Percentiles rank a stretch among this genome's conserved stretches.
Conservation (phyloP, 2,797 vertebrate species). For the Enteromius treurensis region DNA sequence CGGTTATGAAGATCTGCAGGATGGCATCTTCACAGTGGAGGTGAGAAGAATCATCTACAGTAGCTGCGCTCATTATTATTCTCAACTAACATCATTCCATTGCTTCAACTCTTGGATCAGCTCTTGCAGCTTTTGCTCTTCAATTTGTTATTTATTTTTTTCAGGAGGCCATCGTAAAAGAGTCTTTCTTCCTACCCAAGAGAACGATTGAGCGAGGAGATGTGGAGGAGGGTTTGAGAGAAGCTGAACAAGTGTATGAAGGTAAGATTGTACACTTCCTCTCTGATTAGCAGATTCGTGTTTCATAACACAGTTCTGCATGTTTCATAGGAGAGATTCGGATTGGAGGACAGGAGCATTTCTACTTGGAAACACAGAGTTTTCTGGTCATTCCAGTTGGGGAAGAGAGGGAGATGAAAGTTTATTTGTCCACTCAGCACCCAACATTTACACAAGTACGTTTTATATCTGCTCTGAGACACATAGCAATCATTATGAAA, state of each 20-base stretch:
- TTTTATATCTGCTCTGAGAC: not conserved
- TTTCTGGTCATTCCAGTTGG: constrained; percentile 78
- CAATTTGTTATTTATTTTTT: not conserved
- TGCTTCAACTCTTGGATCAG: no score
- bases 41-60: constrained; percentile 58
- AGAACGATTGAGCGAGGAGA: constrained; percentile 70
- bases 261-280: constrained; percentile 59
- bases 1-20: constrained; percentile 73
- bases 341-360: constrained; percentile 82
- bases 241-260: constrained; percentile 69
- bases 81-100: not conserved
- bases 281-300: not conserved
- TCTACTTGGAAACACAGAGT: constrained; percentile 85
- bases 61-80: no score
- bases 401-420: constrained; percentile 77
- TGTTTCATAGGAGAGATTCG: constrained; percentile 70
- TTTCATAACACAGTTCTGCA: not conserved
- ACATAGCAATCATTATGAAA: no score
- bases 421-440: constrained; percentile 76
- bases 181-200: constrained; percentile 71
- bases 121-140: no score
- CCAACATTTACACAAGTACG: constrained; percentile 72
- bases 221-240: constrained; percentile 68
- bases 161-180: constrained; percentile 77
- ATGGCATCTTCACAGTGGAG: constrained; percentile 73